Percentiles rank a stretch among this genome's conserved stretches.
Conservation (phyloP, 2,797 vertebrate species). For the Chiloscyllium punctatum region DNA sequence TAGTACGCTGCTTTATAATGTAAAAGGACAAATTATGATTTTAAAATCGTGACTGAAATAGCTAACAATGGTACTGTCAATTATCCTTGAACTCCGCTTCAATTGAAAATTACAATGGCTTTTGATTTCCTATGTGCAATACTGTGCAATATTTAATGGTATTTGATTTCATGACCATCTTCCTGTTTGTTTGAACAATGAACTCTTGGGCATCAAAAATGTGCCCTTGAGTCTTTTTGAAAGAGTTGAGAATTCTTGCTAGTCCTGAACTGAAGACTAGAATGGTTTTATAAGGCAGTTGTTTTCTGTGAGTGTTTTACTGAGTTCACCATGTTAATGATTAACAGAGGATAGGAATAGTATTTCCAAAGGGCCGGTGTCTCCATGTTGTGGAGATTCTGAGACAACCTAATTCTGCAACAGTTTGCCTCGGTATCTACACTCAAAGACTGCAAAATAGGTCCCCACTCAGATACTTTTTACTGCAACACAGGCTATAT, state of each 20-base stretch:
- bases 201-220: neutral
- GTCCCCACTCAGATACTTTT: neutral
- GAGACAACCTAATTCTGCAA: neutral
- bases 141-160: neutral
- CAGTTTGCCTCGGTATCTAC: neutral
- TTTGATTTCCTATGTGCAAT: neutral
- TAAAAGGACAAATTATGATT: neutral
- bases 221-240: neutral
- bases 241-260: neutral
- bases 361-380: neutral
- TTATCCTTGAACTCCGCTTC: neutral
- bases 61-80: neutral
- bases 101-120: neutral
- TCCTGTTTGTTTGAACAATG: neutral
- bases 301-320: neutral
- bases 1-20: neutral
- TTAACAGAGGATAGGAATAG: neutral
- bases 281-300: neutral
- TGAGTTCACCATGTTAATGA: neutral
- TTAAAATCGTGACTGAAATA: neutral
- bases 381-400: neutral
- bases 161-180: neutral
- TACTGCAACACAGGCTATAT: neutral
- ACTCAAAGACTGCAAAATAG: neutral
- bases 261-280: neutral